Conservation (phyloP, 2,888 invertebrate species). For the Callimorpha dominula region DNA sequence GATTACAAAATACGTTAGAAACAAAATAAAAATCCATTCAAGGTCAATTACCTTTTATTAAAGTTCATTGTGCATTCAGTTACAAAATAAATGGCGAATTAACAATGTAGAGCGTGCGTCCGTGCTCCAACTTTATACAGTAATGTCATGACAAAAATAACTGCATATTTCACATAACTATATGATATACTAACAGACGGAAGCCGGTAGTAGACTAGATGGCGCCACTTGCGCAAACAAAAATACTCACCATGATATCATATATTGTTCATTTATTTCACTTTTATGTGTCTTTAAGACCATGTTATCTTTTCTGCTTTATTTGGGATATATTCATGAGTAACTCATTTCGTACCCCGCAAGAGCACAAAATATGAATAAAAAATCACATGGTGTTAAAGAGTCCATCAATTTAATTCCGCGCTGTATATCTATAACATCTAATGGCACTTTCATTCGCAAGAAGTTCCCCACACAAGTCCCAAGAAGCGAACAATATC, state of each 20-base stretch:
- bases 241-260: slow-evolving; percentile 43
- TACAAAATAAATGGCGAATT: slow-evolving; percentile 74
- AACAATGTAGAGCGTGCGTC: slow-evolving; percentile 50
- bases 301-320: neutral
- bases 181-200: slow-evolving; percentile 66
- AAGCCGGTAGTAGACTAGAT: slow-evolving; percentile 78
- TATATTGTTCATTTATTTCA: neutral
- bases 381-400: slow-evolving; percentile 3
- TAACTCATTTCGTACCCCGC: neutral
- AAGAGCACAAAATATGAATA: neutral
- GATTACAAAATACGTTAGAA: neutral
- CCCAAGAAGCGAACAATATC: slow-evolving; percentile 30
- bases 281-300: neutral
- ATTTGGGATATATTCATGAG: neutral
- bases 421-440: neutral
- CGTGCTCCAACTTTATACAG: slow-evolving; percentile 27
- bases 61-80: slow-evolving; percentile 84
- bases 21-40: slow-evolving; percentile 71
- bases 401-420: neutral
- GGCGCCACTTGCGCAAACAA: slow-evolving; percentile 25
- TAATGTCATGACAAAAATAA: slow-evolving; percentile 69
- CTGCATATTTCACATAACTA: slow-evolving; percentile 35
- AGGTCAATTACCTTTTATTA: slow-evolving; percentile 84
- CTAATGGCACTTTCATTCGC: neutral
- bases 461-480: slow-evolving; percentile 8